Conservation (phyloP, 2,888 invertebrate species). For the Tortrix viridana region DNA sequence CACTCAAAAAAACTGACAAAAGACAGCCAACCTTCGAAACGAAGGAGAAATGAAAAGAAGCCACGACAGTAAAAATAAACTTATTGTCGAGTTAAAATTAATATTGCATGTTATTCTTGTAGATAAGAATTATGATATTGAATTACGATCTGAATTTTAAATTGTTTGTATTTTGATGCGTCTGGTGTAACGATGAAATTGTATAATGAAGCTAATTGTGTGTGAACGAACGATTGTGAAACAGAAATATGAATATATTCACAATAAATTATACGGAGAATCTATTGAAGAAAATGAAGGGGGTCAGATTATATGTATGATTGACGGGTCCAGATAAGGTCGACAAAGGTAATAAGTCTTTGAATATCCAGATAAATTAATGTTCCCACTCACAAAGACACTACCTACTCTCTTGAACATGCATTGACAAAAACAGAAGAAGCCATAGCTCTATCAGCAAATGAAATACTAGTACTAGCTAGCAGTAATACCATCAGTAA, state of each 20-base stretch:
- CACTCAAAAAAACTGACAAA: slow-evolving; percentile 45
- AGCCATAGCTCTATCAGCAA: too few relatives aligned
- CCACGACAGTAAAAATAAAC: slow-evolving; percentile 76
- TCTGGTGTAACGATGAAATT: slow-evolving; percentile 57
- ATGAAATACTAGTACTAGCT: too few relatives aligned
- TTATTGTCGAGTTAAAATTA: slow-evolving; percentile 68
- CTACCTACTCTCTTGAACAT: neutral
- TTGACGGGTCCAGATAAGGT: slow-evolving; percentile 46
- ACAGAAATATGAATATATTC: slow-evolving; percentile 72
- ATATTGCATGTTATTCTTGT: slow-evolving; percentile 71
- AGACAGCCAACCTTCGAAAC: slow-evolving; percentile 46
- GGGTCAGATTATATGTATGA: slow-evolving; percentile 49
- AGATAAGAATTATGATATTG: slow-evolving; percentile 73
- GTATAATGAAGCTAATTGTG: slow-evolving; percentile 81
- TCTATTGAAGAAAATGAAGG: slow-evolving; percentile 42
- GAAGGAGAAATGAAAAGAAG: slow-evolving; percentile 55
- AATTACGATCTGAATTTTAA: slow-evolving; percentile 77
- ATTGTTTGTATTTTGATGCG: slow-evolving; percentile 68
- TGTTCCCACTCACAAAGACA: too few relatives aligned
- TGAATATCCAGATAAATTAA: neutral
- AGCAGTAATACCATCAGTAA: too few relatives aligned
- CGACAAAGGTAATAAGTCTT: slow-evolving; percentile 11
- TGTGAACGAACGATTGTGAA: slow-evolving; percentile 67
- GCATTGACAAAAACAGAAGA: neutral
- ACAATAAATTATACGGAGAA: slow-evolving; percentile 60